A percentile compares a stretch with the other conserved stretches of the same genome.
Evolutionary conservation across 2,113 vertebrate species (phyloP).

Genomic region (Mystacornis crossleyi): DNA sequence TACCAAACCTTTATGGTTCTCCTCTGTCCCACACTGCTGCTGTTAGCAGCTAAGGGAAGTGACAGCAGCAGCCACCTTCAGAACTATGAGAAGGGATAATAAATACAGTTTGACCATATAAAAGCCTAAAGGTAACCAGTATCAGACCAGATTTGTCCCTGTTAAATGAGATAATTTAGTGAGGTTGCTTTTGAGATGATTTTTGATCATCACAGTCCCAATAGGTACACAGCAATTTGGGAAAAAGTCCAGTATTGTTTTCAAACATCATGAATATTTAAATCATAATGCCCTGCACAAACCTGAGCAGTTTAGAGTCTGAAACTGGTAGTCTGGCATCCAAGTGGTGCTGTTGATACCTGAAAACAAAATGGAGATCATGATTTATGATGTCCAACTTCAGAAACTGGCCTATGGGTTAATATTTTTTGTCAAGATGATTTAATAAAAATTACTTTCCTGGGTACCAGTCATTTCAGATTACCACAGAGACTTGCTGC

Average conservation of each 20-base stretch:
- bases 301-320: background rate
- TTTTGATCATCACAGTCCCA: background rate
- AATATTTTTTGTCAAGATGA: background rate
- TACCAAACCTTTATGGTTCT: background rate
- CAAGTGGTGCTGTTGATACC: background rate
- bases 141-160: background rate
- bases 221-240: background rate
- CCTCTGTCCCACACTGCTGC: background rate
- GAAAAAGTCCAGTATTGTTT: background rate
- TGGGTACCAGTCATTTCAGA: background rate
- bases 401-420: background rate
- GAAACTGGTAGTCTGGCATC: background rate
- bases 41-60: background rate
- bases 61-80: accelerated
- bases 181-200: background rate
- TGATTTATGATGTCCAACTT: background rate
- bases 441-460: background rate
- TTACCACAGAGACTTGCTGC: background rate
- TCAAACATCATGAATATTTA: background rate
- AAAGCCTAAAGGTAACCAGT: background rate
- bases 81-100: background rate
- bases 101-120: background rate
- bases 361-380: background rate
- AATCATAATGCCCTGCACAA: background rate
- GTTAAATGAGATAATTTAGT: background rate